A percentile compares a stretch with the other conserved stretches of the same genome.
Evolutionary conservation across 2,797 vertebrate genomes (phyloP).

Genomic region (Bradypus variegatus): DNA sequence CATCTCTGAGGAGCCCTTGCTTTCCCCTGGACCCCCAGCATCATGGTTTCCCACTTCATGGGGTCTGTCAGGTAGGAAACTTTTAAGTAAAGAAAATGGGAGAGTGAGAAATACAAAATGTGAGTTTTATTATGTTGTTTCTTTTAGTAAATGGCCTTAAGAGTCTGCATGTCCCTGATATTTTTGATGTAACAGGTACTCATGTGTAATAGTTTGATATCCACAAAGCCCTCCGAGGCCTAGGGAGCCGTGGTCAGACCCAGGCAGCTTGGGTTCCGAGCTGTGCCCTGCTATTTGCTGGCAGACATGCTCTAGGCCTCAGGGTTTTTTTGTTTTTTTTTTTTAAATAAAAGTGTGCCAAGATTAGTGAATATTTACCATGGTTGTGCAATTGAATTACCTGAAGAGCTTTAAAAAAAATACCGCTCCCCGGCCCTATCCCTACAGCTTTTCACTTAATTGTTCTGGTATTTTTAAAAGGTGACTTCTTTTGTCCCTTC

Average conservation of each 20-base stretch:
- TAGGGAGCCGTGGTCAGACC: neutral
- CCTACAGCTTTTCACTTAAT: neutral
- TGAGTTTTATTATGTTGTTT: neutral
- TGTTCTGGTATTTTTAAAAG: neutral
- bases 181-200: neutral
- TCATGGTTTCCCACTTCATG: slow-evolving; percentile 41
- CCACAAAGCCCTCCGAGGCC: neutral
- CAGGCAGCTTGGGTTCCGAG: neutral
- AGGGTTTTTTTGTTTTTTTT: neutral
- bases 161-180: neutral
- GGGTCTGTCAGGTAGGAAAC: slow-evolving; percentile 42
- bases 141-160: neutral
- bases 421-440: neutral
- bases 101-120: neutral
- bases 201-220: no score
- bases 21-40: neutral
- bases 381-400: neutral
- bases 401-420: neutral
- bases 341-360: neutral
- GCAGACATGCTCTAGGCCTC: neutral
- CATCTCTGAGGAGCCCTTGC: neutral
- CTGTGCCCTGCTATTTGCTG: neutral
- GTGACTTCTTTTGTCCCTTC: neutral
- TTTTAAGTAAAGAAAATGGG: neutral
- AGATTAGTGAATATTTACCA: neutral